Percentiles rank a stretch among this genome's conserved stretches.
These are phyloP conservation scores for Pachyramphus minor DNA, from an alignment of 2,113 vertebrate species.

Conservation along the genomic window DNA sequence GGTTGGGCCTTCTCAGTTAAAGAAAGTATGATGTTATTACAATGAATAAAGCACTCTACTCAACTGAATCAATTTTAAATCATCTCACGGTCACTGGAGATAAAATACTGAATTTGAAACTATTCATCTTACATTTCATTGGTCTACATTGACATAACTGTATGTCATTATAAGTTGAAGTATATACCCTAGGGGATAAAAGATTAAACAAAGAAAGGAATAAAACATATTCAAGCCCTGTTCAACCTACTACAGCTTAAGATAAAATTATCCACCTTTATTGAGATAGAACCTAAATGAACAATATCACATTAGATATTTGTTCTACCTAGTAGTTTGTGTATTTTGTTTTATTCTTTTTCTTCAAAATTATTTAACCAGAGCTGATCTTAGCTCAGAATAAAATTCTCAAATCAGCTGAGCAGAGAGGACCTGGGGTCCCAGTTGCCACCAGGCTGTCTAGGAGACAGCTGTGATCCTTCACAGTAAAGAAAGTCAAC, in stretches of 20 bases:
- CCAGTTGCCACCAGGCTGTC: not conserved
- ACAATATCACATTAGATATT: not conserved
- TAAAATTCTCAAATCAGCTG: not conserved
- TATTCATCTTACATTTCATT: not conserved
- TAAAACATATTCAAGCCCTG: not conserved
- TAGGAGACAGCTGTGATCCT: not conserved
- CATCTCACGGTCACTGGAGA: not conserved
- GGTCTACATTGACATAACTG: not conserved
- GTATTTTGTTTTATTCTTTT: not conserved
- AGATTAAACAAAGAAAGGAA: not conserved
- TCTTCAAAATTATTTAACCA: not conserved
- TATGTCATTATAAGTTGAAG: not conserved
- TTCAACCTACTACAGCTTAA: not conserved
- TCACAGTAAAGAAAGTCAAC: not conserved
- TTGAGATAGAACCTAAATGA: not conserved
- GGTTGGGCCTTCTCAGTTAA: not conserved
- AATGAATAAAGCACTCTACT: not conserved
- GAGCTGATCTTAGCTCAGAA: not conserved
- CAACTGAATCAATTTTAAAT: not conserved
- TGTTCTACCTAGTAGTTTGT: not conserved
- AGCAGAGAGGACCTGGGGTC: not conserved
- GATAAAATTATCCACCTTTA: not conserved
- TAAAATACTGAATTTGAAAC: not conserved
- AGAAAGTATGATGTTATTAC: not conserved
- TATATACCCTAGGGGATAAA: not conserved